Evolutionary conservation across 53 echinoderm and acorn worm species (phyloP), one percentile per base, ranked within the genome.

Genomic region (Antedon mediterranea): DNA sequence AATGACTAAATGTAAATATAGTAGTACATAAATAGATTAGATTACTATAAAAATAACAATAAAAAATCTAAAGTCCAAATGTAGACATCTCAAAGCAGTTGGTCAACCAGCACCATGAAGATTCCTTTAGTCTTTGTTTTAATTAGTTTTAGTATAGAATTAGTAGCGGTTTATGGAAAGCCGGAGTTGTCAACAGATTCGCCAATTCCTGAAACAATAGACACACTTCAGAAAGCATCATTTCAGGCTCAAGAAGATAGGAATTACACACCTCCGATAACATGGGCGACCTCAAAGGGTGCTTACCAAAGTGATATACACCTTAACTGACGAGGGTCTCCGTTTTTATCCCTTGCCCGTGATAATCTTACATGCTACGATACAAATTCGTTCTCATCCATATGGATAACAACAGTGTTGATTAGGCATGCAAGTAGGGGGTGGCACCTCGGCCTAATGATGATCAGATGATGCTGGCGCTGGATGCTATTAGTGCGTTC

Each of bases 291-390:
- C n/a, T 33, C 70, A 33, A 76, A 72, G 32, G 82, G 82, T 0
- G 82, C 73, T 23, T 82, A 82, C 71, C 41, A 71, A 30, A 82
- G 82, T 42, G 77, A 76, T 27, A 76, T 82, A 29, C 76, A 77
- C 4, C 70, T 82, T 76, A 82, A 82, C 72, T 76, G 76, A 70
- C 43, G 71, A 28, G 82, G 82, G 28, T 28, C 71, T 26, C 82
- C 82, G 0, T 34, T 8, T 76, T 4, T 82, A 20, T 57, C 82
- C n/a, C 34, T 0, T 0, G 43, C 71, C 71, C 57, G 82, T 8
- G 71, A 77, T 18, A 18, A 57, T 23, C 29, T 82, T 32, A 76
- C 76, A 34, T 72, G 72, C 31, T 77, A 71, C 30, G 82, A 82
- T 32, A 77, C 76, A 30, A 82, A 82, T 13, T 70, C 77, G 29